Evolutionary conservation across 35 echinoderm and acorn worm genomes (phyloP).

Genomic region (Lytechinus variegatus): DNA sequence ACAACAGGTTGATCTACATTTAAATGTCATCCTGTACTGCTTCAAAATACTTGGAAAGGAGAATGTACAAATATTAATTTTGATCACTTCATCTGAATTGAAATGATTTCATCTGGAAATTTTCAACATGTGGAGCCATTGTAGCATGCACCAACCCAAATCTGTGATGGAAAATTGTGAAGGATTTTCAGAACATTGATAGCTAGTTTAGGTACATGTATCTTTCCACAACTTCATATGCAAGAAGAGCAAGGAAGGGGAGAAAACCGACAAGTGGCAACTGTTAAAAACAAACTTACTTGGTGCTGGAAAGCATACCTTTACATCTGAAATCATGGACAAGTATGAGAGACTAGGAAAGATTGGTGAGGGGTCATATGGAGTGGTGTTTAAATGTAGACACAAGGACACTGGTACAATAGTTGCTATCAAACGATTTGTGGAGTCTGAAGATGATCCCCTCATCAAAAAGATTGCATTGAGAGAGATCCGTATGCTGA

Average conservation of each 20-base stretch:
- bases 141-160: background rate
- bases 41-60: background rate
- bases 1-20: background rate
- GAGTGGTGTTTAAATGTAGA: conserved; percentile 98
- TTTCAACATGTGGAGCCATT: background rate
- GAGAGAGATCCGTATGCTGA: conserved; percentile 98
- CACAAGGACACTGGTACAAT: conserved; percentile 94
- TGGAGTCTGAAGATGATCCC: conserved; percentile 97
- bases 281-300: background rate
- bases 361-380: conserved; percentile 98
- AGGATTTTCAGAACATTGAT: background rate
- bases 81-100: background rate
- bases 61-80: background rate
- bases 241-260: background rate
- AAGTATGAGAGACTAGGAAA: conserved; percentile 99
- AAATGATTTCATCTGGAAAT: background rate
- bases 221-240: background rate
- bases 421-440: conserved; percentile 98
- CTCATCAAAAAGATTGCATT: conserved; percentile 99
- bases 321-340: conserved; percentile 79
- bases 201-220: background rate
- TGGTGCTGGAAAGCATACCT: background rate
- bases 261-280: background rate
- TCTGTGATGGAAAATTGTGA: background rate
- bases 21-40: background rate